A percentile compares a stretch with the other conserved stretches of the same genome.
phyloP scores from a whole-genome alignment of 1,140 invertebrate genomes.

The Ylistrum balloti region DNA sequence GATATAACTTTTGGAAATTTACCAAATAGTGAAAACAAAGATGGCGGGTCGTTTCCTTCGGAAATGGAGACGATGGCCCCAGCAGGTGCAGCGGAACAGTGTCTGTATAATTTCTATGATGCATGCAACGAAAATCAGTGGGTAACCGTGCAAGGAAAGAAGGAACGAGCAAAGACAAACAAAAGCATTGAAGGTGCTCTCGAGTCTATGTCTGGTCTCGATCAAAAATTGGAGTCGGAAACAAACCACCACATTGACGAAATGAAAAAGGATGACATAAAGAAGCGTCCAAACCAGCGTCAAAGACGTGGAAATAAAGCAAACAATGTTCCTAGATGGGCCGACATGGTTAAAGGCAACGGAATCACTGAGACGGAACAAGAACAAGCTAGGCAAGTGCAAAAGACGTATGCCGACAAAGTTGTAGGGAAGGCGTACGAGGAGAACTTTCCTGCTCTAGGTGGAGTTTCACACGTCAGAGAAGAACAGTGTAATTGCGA shows the following conservation, averaged over 20 bases:
- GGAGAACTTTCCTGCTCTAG: not conserved
- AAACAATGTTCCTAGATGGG: slow-evolving; percentile 49
- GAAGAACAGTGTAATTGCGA: not conserved
- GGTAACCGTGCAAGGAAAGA: slow-evolving; percentile 50
- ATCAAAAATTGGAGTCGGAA: not conserved
- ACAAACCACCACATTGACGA: not conserved
- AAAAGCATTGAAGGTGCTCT: not conserved
- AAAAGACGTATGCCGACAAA: not conserved
- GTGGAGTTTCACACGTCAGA: slow-evolving; percentile 44
- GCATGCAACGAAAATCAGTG: slow-evolving; percentile 33
- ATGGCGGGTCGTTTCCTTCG: not conserved
- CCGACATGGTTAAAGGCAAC: slow-evolving; percentile 57
- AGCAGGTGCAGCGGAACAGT: not conserved
- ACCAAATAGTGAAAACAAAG: not conserved
- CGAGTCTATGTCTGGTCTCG: not conserved
- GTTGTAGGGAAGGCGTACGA: not conserved
- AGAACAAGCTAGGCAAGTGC: not conserved
- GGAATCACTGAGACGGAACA: not conserved
- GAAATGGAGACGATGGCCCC: not conserved
- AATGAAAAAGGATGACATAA: not conserved
- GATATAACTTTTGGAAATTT: not conserved
- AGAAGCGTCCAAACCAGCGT: not conserved
- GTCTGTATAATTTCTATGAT: not conserved
- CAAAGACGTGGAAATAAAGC: not conserved
- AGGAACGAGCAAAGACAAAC: not conserved